These are phyloP conservation scores for Chascanopsetta lugubris DNA, from an alignment of 2,113 vertebrate species.

Conservation along the genomic window DNA sequence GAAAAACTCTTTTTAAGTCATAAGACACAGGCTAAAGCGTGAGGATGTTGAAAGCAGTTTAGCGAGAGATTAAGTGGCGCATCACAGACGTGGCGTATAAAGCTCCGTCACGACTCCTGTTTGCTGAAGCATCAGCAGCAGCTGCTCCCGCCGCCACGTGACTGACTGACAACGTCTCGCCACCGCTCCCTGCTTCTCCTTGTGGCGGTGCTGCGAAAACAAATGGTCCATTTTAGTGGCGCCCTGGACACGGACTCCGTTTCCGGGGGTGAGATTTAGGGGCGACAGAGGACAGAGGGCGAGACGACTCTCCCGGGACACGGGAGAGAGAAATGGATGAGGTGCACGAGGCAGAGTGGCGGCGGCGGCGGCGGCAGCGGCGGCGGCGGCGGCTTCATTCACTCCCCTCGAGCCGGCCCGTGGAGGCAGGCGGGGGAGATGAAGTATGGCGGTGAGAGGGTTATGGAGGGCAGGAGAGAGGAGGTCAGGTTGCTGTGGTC, in stretches of 20 bases:
- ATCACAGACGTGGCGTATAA: constrained; percentile 70
- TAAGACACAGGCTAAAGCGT: constrained; percentile 77
- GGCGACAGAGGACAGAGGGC: constrained; percentile 42
- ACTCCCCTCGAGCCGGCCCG: constrained; percentile 47
- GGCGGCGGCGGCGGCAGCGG: constrained; percentile 50
- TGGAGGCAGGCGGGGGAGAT: constrained; percentile 47
- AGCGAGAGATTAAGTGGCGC: constrained; percentile 75
- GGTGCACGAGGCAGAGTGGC: constrained; percentile 45
- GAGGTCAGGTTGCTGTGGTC: constrained; percentile 50
- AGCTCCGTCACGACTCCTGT: constrained; percentile 64
- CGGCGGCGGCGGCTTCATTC: constrained; percentile 57
- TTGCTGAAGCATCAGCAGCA: constrained; percentile 70
- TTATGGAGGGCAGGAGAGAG: constrained; percentile 24
- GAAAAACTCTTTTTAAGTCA: constrained; percentile 77
- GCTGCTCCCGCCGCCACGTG: constrained; percentile 55
- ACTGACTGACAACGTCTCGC: constrained; percentile 68
- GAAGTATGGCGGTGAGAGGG: constrained; percentile 54
- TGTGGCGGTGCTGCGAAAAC: constrained; percentile 61
- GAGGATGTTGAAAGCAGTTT: constrained; percentile 77
- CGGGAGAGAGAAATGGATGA: constrained; percentile 70
- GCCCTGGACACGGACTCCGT: constrained; percentile 47
- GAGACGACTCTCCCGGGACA: constrained; percentile 65
- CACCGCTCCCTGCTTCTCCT: constrained; percentile 60
- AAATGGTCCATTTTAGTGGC: constrained; percentile 71
- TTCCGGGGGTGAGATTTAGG: constrained; percentile 71